Conservation (phyloP, 2,113 vertebrate genomes). For the Corythornis cristatus region DNA sequence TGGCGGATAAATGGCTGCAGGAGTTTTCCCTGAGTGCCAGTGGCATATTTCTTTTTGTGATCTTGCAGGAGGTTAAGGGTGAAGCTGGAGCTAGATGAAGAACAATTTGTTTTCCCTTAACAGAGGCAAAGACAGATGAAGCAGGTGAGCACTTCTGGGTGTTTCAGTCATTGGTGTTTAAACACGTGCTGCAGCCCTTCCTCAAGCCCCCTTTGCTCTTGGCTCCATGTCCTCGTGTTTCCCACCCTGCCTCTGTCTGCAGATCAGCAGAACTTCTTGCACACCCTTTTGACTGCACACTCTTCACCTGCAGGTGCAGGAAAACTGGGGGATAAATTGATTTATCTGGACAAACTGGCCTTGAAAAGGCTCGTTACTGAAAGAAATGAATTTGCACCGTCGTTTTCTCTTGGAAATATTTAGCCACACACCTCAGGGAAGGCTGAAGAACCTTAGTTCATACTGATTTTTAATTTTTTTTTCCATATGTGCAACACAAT, state of each 20-base stretch:
- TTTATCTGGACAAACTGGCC: not conserved
- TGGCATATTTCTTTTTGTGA: not conserved
- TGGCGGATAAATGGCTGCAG: not conserved
- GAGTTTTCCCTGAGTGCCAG: not conserved
- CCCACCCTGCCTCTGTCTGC: not conserved
- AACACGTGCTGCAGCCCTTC: not conserved
- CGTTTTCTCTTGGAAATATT: not conserved
- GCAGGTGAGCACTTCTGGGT: not conserved
- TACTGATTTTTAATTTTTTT: not conserved
- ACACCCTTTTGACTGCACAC: not conserved
- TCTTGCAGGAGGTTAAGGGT: conserved; percentile 3
- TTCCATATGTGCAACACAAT: not conserved
- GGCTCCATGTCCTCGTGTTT: not conserved
- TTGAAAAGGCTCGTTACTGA: not conserved
- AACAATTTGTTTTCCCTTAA: conserved; percentile 31
- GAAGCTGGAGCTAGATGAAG: conserved; percentile 12
- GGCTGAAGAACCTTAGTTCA: not conserved
- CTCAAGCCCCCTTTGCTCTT: not conserved
- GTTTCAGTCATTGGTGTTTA: not conserved
- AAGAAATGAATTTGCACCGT: not conserved
- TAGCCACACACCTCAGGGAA: not conserved
- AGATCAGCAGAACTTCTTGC: not conserved
- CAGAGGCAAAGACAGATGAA: not conserved
- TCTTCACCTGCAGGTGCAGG: not conserved
- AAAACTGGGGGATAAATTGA: not conserved